A percentile compares a stretch with the other conserved stretches of the same genome.
Evolutionary conservation across 2,797 vertebrate genomes (phyloP).

Genomic region (Manis pentadactyla): DNA sequence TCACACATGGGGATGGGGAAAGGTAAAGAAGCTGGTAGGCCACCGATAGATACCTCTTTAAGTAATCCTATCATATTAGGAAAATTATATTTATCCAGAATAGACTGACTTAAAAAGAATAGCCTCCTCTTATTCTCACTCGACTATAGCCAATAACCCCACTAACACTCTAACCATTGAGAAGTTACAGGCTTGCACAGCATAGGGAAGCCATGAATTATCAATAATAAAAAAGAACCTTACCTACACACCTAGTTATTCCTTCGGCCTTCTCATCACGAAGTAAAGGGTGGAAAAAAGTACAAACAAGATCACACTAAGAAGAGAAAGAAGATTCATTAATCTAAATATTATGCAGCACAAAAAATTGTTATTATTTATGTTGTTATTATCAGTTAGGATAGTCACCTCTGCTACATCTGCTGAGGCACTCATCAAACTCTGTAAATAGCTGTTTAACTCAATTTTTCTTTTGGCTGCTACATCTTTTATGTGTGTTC

Average conservation of each 20-base stretch:
- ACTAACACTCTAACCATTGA: not conserved
- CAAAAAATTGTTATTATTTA: slow-evolving; percentile 27
- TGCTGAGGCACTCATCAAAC: slow-evolving; percentile 94
- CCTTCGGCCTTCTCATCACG: slow-evolving; percentile 97
- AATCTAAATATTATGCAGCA: slow-evolving; percentile 63
- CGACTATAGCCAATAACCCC: not conserved
- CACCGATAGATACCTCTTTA: not conserved
- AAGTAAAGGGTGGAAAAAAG: slow-evolving; percentile 97
- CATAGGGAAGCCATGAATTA: slow-evolving; percentile 14
- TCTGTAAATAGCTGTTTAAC: slow-evolving; percentile 97
- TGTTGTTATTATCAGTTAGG: not conserved
- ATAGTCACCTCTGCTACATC: slow-evolving; percentile 94
- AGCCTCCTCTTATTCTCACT: not conserved
- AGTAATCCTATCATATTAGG: not conserved
- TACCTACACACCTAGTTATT: slow-evolving; percentile 91
- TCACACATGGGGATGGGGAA: not conserved
- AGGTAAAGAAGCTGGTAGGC: slow-evolving; percentile 16
- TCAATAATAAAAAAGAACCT: slow-evolving; percentile 58
- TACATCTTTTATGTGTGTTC: slow-evolving; percentile 98
- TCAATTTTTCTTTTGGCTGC: slow-evolving; percentile 97
- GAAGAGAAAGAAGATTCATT: slow-evolving; percentile 77
- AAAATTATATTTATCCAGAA: slow-evolving; percentile 53
- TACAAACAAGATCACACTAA: slow-evolving; percentile 98
- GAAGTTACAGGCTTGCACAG: not conserved
- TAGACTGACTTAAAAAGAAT: slow-evolving; percentile 28